Evolutionary conservation across 2,888 invertebrate genomes (phyloP).

Genomic region (Gibbula magus): DNA sequence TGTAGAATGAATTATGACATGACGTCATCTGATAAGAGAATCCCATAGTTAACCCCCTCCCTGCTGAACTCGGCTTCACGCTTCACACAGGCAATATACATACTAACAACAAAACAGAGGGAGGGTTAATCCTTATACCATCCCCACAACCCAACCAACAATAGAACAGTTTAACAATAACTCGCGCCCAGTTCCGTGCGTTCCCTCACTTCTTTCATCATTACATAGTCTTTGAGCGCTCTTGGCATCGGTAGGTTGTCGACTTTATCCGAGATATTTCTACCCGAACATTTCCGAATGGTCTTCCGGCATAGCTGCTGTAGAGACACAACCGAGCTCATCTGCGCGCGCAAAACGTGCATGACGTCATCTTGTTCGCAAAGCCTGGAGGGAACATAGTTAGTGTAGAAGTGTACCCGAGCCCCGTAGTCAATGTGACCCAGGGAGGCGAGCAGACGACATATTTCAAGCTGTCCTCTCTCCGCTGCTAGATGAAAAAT

Average conservation of each 20-base stretch:
- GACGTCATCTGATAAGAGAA: too few species aligned
- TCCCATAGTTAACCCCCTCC: too few species aligned
- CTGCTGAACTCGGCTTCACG: too few species aligned
- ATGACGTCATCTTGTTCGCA: slow-evolving; percentile 65
- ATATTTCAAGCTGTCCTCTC: slow-evolving; percentile 71
- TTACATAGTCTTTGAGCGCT: slow-evolving; percentile 71
- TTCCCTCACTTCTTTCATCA: slow-evolving; percentile 67
- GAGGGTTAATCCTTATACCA: too few species aligned
- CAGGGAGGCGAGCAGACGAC: slow-evolving; percentile 69
- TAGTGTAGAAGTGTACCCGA: slow-evolving; percentile 62
- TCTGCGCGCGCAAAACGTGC: slow-evolving; percentile 64
- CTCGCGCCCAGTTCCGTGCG: neutral
- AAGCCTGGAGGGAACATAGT: slow-evolving; percentile 64
- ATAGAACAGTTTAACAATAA: neutral
- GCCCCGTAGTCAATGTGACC: slow-evolving; percentile 69
- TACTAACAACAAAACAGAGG: too few species aligned
- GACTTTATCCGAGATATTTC: slow-evolving; percentile 68
- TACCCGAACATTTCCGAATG: slow-evolving; percentile 70
- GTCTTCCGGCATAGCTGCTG: slow-evolving; percentile 71
- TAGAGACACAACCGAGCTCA: slow-evolving; percentile 70
- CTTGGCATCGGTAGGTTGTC: slow-evolving; percentile 68
- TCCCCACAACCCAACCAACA: too few species aligned
- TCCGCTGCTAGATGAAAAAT: slow-evolving; percentile 72
- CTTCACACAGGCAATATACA: too few species aligned
- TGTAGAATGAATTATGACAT: too few species aligned